Evolutionary conservation across 2,797 vertebrate species (phyloP), one percentile per base, ranked within the genome.

Genomic region (Rachycentron canadum): DNA sequence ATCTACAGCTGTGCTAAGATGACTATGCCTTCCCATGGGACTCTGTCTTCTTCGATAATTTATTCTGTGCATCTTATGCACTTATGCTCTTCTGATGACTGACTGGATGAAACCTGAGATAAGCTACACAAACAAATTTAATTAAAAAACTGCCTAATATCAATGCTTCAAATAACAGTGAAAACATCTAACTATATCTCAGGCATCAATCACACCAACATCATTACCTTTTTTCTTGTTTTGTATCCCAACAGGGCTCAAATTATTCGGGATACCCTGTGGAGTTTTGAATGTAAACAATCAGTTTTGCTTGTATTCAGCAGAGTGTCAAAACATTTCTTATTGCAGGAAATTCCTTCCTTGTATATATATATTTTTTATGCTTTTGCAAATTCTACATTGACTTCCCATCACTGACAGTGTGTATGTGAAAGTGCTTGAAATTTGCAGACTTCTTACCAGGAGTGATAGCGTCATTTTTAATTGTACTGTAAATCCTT

Each of bases 201-300:
- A 25, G n/a, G 23, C 10, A 75, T 80, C 40, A 73, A 26, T 70
- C 73, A 60, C 56, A 47, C 45, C 63, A 58, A 41, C 32, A 60
- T 70, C 19, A 69, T 78, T 77, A 60, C 41, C 19, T 67, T 70
- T 55, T 41, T 38, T 3, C 30, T 32, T 4, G 45, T 21, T 61
- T 76, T 26, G 5, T 50, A 74, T 76, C 47, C 36, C 73, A 76
- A 49, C 56, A 68, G 53, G 43, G 14, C 63, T 75, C 6, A 58
- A 11, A 50, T 75, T 40, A 80, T 61, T 75, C 8, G 60, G 56
- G 32, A 1, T 30, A 25, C 26, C 30, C 21, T 26, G 66, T 41
- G 23, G 52, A 55, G 49, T 16, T 40, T 28, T 45, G 5, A 40
- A 43, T 58, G 41, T 58, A 70, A 75, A 64, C 5, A 19, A 45